Evolutionary conservation across 2,797 vertebrate species (phyloP), one percentile per base, ranked within the genome.

Genomic region (Chiroxiphia lanceolata): DNA sequence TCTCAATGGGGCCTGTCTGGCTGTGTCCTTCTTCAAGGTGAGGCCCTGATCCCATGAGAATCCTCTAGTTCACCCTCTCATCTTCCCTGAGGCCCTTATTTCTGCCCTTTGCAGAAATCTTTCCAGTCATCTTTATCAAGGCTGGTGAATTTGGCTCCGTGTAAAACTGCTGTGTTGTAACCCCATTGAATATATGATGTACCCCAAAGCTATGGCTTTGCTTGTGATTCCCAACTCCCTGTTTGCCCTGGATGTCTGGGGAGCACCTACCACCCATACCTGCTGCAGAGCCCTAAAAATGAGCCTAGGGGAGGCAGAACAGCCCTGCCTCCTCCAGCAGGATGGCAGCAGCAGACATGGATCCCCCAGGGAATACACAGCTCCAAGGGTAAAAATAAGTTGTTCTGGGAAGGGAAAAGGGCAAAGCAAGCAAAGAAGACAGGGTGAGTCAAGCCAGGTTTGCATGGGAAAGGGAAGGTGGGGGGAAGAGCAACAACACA

Each of bases 371-470:
- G 80, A 93, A 72, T 56, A 61, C 33, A 22, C 29, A 70, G 29
- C 48, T 86, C 63, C 0, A 0, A 51, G 68, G 38, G 80, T 87
- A 91, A 95, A 95, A 95, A 84, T 71, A 93, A 45, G 53, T 87
- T n/a, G 1, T 33, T 63, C 51, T 95, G 81, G 74, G 91, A 91
- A 93, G 33, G 53, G 51, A 76, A 93, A 83, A 87, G 29, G 47
- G 33, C 56, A 92, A 90, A 95, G 42, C 51, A 65, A 67, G 69
- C 1, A 3, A 34, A 54, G 70, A 80, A 83, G 48, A 81, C 67
- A 87, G 38, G 10, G 5, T 26, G 69, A 89, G 38, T 48, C 48
- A 50, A 76, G 40, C 38, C 20, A 57, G 18, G 65, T 54, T 89
- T 90, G 53, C 53, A 68, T 1, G 0, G 85, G 63, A 65, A 74